Evolutionary conservation across 2,797 vertebrate genomes (phyloP), one percentile per base, ranked within the genome.

Genomic region (Champsocephalus gunnari): DNA sequence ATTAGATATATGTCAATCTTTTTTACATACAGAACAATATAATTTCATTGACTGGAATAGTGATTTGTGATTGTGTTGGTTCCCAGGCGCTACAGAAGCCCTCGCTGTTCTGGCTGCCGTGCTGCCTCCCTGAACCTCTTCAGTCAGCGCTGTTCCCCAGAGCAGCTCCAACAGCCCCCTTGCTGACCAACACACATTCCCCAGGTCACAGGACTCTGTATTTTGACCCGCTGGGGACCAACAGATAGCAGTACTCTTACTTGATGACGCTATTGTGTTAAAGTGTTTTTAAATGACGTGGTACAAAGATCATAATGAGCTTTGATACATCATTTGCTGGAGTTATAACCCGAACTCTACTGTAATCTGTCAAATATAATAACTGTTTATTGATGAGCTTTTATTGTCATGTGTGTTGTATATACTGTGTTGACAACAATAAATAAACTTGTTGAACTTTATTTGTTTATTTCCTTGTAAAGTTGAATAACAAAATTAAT

Each of bases 41-140:
- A 9, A 60, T 59, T 19, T 21, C 0, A 19, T 32, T 38, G 8
- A 4, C 2, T 55, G 28, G 0, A 48, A 9, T 47, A 62, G 2
- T 17, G 32, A 34, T 28, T n/a, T 47, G n/a, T 24, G 16, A 11
- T 4, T 50, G 16, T 54, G n/a, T 13, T 45, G 11, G 45, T 53
- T 44, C 19, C 14, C 51, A 58, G 54, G 17, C 57, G 19, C 71
- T 49, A 12, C 83, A 90, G 84, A 75, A 77, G 45, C 71, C 63
- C 13, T 73, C 12, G 21, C 54, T 79, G 48, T 86, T 70, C 75
- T 90, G 87, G 87, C 82, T 77, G 75, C 86, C 88, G 0, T 88
- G 75, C 79, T 88, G 80, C 69, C 43, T 67, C 34, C 83, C 81
- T 2, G 63, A 85, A 82, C 82, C 73, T 7, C 66, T 81, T 49